phyloP scores from a whole-genome alignment of 2,113 vertebrate species.

The Thomomys bottae region DNA sequence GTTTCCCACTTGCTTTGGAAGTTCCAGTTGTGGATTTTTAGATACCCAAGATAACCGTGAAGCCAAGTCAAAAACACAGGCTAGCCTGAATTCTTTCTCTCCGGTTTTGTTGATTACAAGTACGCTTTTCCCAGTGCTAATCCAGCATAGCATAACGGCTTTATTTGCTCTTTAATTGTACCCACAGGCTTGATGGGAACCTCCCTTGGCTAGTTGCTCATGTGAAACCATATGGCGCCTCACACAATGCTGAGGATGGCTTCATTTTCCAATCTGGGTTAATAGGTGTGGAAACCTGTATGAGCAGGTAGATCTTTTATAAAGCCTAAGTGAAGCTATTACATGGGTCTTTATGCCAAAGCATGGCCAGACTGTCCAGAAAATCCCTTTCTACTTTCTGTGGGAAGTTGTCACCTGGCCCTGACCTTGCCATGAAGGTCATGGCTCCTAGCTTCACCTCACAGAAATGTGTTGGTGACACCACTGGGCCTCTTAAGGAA shows the following conservation, averaged over 20 bases:
- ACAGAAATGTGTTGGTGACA: background rate
- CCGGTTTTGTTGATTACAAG: background rate
- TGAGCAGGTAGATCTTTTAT: conserved; percentile 46
- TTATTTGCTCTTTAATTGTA: conserved; percentile 19
- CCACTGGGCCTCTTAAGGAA: background rate
- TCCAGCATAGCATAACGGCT: background rate
- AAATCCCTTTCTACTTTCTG: background rate
- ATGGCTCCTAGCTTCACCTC: background rate
- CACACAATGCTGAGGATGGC: conserved; percentile 60
- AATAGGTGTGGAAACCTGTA: conserved; percentile 54
- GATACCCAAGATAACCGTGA: background rate
- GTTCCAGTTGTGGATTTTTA: background rate
- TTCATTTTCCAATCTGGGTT: conserved; percentile 29
- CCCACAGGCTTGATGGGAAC: conserved; percentile 33
- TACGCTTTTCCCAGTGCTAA: background rate
- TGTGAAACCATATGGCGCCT: background rate
- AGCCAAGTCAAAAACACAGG: background rate
- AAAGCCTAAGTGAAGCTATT: background rate
- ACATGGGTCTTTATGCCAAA: background rate
- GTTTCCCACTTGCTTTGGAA: background rate
- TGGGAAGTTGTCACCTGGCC: background rate
- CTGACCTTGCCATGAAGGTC: background rate
- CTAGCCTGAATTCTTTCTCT: background rate
- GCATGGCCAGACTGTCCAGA: background rate
- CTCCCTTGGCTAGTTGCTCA: conserved; percentile 60